Evolutionary conservation across 2,113 vertebrate species (phyloP).

Genomic region (Scortum barcoo): DNA sequence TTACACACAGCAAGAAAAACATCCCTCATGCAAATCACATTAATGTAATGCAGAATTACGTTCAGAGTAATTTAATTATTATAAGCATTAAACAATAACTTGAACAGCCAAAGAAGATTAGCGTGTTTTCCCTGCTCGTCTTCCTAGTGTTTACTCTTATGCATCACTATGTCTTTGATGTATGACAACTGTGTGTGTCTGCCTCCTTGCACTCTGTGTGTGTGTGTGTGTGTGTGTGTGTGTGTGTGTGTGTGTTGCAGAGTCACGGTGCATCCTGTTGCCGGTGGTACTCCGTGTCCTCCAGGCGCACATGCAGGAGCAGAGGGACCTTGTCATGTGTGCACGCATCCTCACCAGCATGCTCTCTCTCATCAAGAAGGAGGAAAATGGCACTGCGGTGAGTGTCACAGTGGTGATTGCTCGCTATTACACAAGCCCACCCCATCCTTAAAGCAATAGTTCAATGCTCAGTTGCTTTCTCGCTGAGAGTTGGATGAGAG

Average conservation of each 20-base stretch:
- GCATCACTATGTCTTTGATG: not conserved
- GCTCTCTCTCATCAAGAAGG: constrained; percentile 95
- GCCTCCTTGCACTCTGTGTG: too few relatives aligned
- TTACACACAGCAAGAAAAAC: constrained; percentile 6
- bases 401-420: constrained; percentile 68
- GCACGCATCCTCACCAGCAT: constrained; percentile 97
- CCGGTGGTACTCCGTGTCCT: constrained; percentile 95
- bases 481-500: not conserved
- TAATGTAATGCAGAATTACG: constrained; percentile 5
- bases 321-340: constrained; percentile 96
- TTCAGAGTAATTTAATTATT: constrained; percentile 23
- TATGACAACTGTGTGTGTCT: not conserved
- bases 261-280: constrained; percentile 94
- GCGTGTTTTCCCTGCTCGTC: not conserved
- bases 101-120: not conserved
- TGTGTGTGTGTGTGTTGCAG: constrained; percentile 78
- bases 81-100: constrained; percentile 9
- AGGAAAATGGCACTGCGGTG: constrained; percentile 87
- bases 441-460: not conserved
- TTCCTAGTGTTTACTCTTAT: not conserved
- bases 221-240: not conserved
- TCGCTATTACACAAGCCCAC: not conserved
- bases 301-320: constrained; percentile 95
- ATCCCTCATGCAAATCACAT: constrained; percentile 34
- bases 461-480: not conserved